These are phyloP conservation scores for Neosilurus mollespiculum DNA, from an alignment of 2,797 vertebrate genomes.

Conservation along the genomic window DNA sequence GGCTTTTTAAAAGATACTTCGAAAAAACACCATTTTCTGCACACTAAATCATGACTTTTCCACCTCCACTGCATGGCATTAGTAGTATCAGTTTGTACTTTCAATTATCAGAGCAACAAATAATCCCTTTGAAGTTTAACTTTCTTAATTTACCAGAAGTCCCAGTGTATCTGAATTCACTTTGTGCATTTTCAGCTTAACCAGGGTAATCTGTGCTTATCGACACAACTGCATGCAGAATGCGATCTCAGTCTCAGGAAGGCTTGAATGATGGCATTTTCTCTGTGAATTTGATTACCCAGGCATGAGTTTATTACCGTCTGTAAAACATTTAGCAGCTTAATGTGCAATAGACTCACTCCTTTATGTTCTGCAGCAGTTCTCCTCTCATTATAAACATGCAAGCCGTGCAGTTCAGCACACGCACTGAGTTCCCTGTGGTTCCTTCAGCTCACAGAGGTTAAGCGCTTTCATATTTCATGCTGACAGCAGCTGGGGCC, in stretches of 20 bases:
- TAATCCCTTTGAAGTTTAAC: not conserved
- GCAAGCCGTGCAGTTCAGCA: slow-evolving; percentile 67
- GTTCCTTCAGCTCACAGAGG: slow-evolving; percentile 56
- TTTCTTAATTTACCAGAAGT: not conserved
- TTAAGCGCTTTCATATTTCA: slow-evolving; percentile 70
- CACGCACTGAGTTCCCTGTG: slow-evolving; percentile 55
- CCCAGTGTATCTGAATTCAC: not conserved
- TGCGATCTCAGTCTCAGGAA: slow-evolving; percentile 58
- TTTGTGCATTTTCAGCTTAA: slow-evolving; percentile 44
- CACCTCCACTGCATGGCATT: not conserved
- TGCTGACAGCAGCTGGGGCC: slow-evolving; percentile 62
- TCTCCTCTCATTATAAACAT: slow-evolving; percentile 72
- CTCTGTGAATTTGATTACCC: slow-evolving; percentile 70
- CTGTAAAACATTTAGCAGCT: slow-evolving; percentile 72
- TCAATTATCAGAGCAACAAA: not conserved
- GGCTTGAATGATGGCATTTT: slow-evolving; percentile 62
- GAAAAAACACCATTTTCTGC: slow-evolving; percentile 7
- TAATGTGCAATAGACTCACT: slow-evolving; percentile 71
- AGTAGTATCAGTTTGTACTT: not conserved
- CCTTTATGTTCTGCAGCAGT: slow-evolving; percentile 70
- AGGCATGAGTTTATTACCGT: slow-evolving; percentile 68
- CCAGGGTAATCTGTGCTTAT: slow-evolving; percentile 40
- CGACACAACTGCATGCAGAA: slow-evolving; percentile 55
- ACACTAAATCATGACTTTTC: not conserved
- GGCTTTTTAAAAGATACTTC: slow-evolving; percentile 4